Evolutionary conservation across 2,888 invertebrate species (phyloP), one percentile per base, ranked within the genome.

Genomic region (Meta bourneti): DNA sequence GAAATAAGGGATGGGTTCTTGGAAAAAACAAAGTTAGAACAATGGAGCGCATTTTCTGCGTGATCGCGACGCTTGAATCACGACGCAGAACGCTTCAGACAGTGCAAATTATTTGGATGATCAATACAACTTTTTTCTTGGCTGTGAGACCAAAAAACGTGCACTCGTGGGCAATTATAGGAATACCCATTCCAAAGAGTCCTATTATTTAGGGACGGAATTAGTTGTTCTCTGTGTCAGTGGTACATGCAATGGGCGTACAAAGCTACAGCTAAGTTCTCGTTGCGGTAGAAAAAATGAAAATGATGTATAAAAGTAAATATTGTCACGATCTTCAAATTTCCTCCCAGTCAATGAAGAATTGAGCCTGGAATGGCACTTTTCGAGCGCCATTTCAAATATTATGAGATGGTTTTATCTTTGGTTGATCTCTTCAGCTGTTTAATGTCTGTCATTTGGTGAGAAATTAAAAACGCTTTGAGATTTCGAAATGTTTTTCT

Each of bases 71-170:
- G 16, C 51, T 51, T 7, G 16, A 49, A 13, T 51, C 51, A 51
- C 51, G 51, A n/a, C 77, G 51, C 51, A 49, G 77, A 77, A 51
- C n/a, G n/a, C n/a, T 49, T 51, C 51, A 77, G 77, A 77, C 77
- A 49, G 77, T 77, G 51, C 77, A 51, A 77, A 77, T 77, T 51
- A 51, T 19, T 51, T 11, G n/a, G 51, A n/a, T 16, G 77, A 51
- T 77, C 51, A 51, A 77, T 74, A 13, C 49, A 69, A 13, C 11
- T 69, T 69, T 77, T 11, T 77, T 75, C 34, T 74, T 51, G 16
- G n/a, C 19, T 19, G 16, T 16, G n/a, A 7, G 7, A 7, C 77
- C 16, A 16, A 16, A 48, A 7, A 20, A 11, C n/a, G 19, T 6
- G 7, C 16, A 16, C 6, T 77, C 77, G 16, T 6, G 8, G 9